These are phyloP conservation scores for Drosophila santomea DNA, from an alignment of 1,140 invertebrate genomes.

Conservation along the genomic window DNA sequence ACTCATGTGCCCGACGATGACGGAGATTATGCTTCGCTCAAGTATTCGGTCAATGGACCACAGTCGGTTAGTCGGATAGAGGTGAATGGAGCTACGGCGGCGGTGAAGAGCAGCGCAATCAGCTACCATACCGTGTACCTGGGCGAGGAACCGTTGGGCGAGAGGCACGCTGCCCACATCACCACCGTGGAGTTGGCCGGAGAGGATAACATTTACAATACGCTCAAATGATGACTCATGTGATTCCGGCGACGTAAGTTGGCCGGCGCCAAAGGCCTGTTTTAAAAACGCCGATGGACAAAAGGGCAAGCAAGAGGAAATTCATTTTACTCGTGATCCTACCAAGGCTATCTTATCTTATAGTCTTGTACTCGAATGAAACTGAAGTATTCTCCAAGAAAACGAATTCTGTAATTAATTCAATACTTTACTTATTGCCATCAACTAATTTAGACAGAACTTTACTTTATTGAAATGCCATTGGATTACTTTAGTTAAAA, in stretches of 20 bases:
- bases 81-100: conserved; percentile 64
- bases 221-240: conserved; percentile 84
- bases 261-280: conserved; percentile 71
- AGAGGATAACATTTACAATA: conserved; percentile 84
- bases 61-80: conserved; percentile 78
- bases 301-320: conserved; percentile 21
- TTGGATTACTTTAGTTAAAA: no score
- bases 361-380: conserved; percentile 21
- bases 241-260: conserved; percentile 81
- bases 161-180: conserved; percentile 61
- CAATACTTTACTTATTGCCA: not conserved
- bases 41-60: conserved; percentile 61
- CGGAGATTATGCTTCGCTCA: conserved; percentile 79
- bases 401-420: not conserved
- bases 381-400: conserved; percentile 1
- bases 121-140: conserved; percentile 80
- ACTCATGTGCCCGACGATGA: conserved; percentile 58
- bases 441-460: no score
- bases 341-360: conserved; percentile 4
- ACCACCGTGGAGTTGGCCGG: conserved; percentile 76
- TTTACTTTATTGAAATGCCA: no score
- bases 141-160: conserved; percentile 73
- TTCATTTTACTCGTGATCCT: conserved; percentile 24
- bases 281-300: conserved; percentile 40
- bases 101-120: conserved; percentile 62